Evolutionary conservation across 2,888 invertebrate species (phyloP).

Genomic region (Dexiosoma caninum): DNA sequence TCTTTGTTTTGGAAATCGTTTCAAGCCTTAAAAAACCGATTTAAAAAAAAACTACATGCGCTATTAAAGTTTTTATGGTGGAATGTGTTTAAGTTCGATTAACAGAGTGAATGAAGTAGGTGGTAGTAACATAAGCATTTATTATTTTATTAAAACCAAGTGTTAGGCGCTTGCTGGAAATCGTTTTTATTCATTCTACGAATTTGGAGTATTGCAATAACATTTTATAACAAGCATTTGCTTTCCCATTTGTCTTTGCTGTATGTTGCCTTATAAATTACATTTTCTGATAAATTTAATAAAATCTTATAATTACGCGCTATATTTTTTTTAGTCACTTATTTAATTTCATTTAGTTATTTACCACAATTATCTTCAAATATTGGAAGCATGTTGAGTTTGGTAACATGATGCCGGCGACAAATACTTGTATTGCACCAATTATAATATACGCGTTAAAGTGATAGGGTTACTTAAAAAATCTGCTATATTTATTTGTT

Average conservation of each 20-base stretch:
- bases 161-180: neutral
- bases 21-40: neutral
- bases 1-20: neutral
- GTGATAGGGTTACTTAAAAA: neutral
- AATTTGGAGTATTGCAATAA: neutral
- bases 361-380: slow-evolving; percentile 16
- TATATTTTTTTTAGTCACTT: slow-evolving; percentile 50
- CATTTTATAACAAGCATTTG: neutral
- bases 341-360: slow-evolving; percentile 27
- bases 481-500: neutral
- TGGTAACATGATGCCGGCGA: slow-evolving; percentile 60
- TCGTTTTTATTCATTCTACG: no score
- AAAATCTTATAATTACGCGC: slow-evolving; percentile 51
- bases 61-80: slow-evolving; percentile 14
- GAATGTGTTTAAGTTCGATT: slow-evolving; percentile 1
- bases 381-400: slow-evolving; percentile 18
- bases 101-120: slow-evolving; percentile 21
- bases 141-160: slow-evolving; percentile 36
- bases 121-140: slow-evolving; percentile 9
- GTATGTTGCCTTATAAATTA: neutral
- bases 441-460: neutral
- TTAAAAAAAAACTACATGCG: slow-evolving; percentile 8
- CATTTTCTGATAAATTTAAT: slow-evolving; percentile 34
- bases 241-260: neutral
- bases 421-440: slow-evolving; percentile 16